Evolutionary conservation across 2,888 invertebrate species (phyloP), one percentile per base, ranked within the genome.

Genomic region (Lasioglossum marginatum): DNA sequence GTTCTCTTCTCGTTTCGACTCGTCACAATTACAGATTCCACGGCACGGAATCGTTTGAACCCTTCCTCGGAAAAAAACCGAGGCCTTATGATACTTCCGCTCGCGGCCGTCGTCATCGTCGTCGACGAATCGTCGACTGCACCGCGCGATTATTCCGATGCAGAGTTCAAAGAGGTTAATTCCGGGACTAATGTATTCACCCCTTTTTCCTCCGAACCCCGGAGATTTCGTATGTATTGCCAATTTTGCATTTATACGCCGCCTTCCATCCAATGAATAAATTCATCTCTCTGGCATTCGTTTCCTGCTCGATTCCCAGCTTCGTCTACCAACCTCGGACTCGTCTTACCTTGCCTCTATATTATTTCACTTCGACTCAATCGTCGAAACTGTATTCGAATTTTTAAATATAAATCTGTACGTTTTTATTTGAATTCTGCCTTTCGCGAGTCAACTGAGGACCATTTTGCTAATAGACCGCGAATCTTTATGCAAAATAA

Each of bases 171-270:
- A 93, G 94, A 92, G 95, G 93, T 95, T 95, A 95, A 95, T 95
- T 95, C 93, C 93, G 88, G 92, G 93, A 93, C 93, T 93, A 95
- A 95, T 95, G 93, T 95, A 95, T 95, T 95, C 95, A 95, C 95
- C 95, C 95, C 95, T 95, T 94, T 95, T 95, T 95, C 95, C 95
- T 93, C 93, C 40, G 93, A 94, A 94, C 93, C 94, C 92, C 93
- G 94, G 94, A 95, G 94, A 95, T 95, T 95, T 95, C 94, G 95
- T 95, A 95, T 95, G 95, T 95, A 95, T 95, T 95, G 95, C 94
- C 95, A 95, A 95, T 95, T 95, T 95, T 95, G 95, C 95, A 95
- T 95, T 95, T 95, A 94, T 93, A 94, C 94, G 90, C 93, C 90
- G 85, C 88, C 92, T 92, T 92, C 91, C 91, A 91, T 92, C 94